phyloP scores from a whole-genome alignment of 2,113 vertebrate genomes.

The Pseudorectes ferrugineus region DNA sequence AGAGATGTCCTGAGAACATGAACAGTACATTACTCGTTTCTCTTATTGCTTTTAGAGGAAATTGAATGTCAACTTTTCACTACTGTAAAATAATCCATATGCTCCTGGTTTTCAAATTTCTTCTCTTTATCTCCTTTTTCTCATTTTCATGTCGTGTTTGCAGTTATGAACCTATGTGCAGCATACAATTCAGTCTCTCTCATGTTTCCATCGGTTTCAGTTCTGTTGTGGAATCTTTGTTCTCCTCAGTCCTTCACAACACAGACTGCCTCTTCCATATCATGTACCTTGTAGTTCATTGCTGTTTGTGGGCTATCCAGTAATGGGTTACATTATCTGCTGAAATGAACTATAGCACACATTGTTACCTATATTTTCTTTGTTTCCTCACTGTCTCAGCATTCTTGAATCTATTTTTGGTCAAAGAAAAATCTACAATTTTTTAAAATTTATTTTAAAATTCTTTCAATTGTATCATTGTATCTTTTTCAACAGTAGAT shows the following conservation, averaged over 20 bases:
- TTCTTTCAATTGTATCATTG: fast-evolving
- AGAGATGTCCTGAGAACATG: neutral
- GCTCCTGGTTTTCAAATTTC: neutral
- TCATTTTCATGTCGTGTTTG: neutral
- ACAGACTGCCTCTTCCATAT: neutral
- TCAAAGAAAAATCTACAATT: neutral
- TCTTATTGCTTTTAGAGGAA: neutral
- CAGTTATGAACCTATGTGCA: neutral
- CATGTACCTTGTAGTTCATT: neutral
- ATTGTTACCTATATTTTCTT: neutral
- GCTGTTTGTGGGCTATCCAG: neutral
- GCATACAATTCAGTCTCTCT: neutral
- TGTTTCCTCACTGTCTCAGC: neutral
- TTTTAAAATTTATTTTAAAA: neutral
- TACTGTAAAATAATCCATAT: neutral
- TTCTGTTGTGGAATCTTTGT: neutral
- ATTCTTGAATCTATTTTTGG: neutral
- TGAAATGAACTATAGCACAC: neutral
- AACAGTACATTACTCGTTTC: neutral
- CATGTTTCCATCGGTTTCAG: neutral
- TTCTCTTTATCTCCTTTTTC: neutral
- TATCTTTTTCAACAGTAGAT: neutral
- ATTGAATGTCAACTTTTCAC: neutral
- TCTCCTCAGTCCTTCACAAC: neutral
- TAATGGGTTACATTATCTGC: neutral